These are phyloP conservation scores for Apis laboriosa DNA, from an alignment of 1,140 invertebrate species.

Conservation along the genomic window DNA sequence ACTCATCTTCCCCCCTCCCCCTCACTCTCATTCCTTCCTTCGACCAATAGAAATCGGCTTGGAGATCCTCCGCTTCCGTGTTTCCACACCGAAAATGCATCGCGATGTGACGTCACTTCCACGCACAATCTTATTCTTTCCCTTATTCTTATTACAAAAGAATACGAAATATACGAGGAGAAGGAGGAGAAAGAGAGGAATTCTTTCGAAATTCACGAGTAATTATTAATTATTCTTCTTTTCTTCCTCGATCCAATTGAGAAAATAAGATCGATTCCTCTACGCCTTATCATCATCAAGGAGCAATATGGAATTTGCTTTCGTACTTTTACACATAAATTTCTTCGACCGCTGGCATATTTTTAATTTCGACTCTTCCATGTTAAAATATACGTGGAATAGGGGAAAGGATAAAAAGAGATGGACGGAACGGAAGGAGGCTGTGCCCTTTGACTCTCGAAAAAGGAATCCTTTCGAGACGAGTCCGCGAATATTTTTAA, in stretches of 20 bases:
- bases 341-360: no score
- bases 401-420: background rate
- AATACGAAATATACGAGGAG: background rate
- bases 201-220: no score
- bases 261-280: no score
- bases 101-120: background rate
- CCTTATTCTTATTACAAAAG: background rate
- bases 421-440: background rate
- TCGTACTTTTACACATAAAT: no score
- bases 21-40: fast-evolving
- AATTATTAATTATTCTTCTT: no score
- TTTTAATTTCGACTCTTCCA: no score
- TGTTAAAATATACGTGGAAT: no score
- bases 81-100: background rate
- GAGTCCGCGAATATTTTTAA: slow-evolving; percentile 41
- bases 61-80: slow-evolving; percentile 5
- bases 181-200: background rate
- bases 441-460: slow-evolving; percentile 10
- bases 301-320: no score
- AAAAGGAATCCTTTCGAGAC: background rate
- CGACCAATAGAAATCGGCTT: background rate
- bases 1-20: background rate
- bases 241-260: no score
- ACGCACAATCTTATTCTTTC: background rate
- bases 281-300: no score